Base-by-base conservation (phyloP, 23 tunicate genomes). In the Botrylloides violaceus region DNA sequence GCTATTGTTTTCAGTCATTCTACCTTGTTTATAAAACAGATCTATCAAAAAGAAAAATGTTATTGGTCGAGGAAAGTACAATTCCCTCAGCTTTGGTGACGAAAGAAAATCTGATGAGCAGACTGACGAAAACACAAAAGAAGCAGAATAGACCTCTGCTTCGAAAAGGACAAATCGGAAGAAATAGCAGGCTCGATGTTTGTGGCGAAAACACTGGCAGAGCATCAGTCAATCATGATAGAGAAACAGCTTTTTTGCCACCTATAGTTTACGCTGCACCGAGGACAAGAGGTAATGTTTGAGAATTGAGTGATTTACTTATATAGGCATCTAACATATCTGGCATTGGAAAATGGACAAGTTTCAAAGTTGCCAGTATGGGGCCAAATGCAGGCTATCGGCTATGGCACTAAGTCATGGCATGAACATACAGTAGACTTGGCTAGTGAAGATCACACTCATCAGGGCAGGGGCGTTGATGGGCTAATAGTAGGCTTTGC, bases 21-120 rank as follows among this genome's bases (percentile, higher is more conserved):
- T 9, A 43, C 15, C 9, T 15, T 43, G 53, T 43, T 43, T 43
- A 43, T 9, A 7, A 43, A 43, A 43, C 53, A 7, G 9, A 43
- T 43, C 53, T 15, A 2, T 19, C 27, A 26, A 43, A 35, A 37
- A 39, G 47, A 32, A 56, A 68, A 35, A 68, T 68, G 47, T 68
- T 68, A 35, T 9, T 19, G 47, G 58, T 43, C 20, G 30, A 39
- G 1, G 58, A 68, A 28, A 68, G 47, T 43, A 68, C 74, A 68
- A 68, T 68, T 37, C 74, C 74, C 7, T 68, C 74, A 23, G 74
- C 37, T 28, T 43, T 68, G 74, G 47, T 68, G 22, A 68, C 74
- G 37, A 68, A 68, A 68, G 74, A 68, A 68, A 68, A 68, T 37
- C 74, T 68, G 32, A 60, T 60, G 31, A 9, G 9, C 12, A 68